Evolutionary conservation across 2,888 invertebrate genomes (phyloP).

Genomic region (Drosophila affinis): DNA sequence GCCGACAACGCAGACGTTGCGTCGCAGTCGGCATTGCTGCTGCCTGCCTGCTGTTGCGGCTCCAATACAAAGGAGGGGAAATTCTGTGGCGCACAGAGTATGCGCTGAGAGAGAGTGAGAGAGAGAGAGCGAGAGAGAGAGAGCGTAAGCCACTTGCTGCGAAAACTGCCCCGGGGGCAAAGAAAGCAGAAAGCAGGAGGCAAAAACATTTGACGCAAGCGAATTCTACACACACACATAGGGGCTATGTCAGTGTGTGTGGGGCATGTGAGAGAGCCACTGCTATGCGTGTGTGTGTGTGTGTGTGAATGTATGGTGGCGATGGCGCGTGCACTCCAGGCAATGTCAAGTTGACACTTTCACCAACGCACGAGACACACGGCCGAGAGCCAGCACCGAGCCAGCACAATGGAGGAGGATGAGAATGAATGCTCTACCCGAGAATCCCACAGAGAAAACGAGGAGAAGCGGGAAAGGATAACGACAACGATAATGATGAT

Average conservation of each 20-base stretch:
- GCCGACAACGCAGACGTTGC: slow-evolving; percentile 2
- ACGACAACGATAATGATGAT: not conserved
- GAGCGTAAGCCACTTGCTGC: slow-evolving; percentile 67
- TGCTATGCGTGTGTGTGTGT: slow-evolving; percentile 2
- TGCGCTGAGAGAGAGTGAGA: slow-evolving; percentile 21
- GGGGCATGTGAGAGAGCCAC: slow-evolving; percentile 25
- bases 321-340: slow-evolving; percentile 80
- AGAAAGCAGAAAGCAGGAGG: slow-evolving; percentile 30
- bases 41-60: slow-evolving; percentile 7
- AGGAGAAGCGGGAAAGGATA: not conserved
- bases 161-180: slow-evolving; percentile 64
- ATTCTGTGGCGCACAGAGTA: slow-evolving; percentile 11
- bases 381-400: not conserved
- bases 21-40: slow-evolving; percentile 27
- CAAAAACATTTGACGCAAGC: slow-evolving; percentile 77
- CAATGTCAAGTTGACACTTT: slow-evolving; percentile 83
- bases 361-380: slow-evolving; percentile 60
- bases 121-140: slow-evolving; percentile 1
- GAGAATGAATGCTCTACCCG: not conserved
- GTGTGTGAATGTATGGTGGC: slow-evolving; percentile 40
- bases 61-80: slow-evolving; percentile 25
- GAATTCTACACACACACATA: slow-evolving; percentile 35
- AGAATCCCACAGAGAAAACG: slow-evolving; percentile 9
- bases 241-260: slow-evolving; percentile 11
- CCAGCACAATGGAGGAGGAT: slow-evolving; percentile 27